Evolutionary conservation across 1,140 invertebrate genomes (phyloP).

Genomic region (Pseudomyrmex flavicornis): DNA sequence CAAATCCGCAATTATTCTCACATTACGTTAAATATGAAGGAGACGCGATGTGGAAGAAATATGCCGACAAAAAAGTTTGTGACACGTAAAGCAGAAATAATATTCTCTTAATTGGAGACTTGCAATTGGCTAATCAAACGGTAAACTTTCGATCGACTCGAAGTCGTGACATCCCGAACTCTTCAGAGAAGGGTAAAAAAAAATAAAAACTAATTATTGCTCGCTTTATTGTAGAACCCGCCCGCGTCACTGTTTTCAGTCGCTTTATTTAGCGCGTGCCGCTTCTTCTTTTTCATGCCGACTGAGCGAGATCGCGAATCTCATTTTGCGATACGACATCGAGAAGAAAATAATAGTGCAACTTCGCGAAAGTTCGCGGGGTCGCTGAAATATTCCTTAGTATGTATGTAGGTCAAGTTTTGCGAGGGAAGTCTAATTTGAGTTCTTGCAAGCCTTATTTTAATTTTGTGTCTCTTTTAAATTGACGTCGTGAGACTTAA

Average conservation of each 20-base stretch:
- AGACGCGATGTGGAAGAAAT: neutral
- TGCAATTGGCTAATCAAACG: constrained; percentile 33
- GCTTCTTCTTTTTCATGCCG: neutral
- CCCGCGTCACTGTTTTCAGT: neutral
- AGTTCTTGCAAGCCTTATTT: neutral
- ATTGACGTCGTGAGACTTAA: neutral
- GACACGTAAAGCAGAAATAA: constrained; percentile 34
- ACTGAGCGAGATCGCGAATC: neutral
- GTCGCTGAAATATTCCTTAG: constrained; percentile 2
- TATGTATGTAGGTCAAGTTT: constrained; percentile 7
- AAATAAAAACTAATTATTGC: constrained; percentile 23
- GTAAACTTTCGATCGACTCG: constrained; percentile 42
- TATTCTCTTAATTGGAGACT: constrained; percentile 35
- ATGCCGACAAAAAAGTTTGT: constrained; percentile 15
- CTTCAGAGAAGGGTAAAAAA: neutral
- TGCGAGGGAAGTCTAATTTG: constrained; percentile 8
- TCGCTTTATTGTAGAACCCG: neutral
- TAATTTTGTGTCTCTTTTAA: constrained; percentile 26
- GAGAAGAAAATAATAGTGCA: neutral
- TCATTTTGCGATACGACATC: neutral
- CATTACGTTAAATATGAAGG: constrained; percentile 30
- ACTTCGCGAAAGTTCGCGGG: neutral
- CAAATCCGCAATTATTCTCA: constrained; percentile 21
- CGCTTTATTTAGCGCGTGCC: constrained; percentile 3
- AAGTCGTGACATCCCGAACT: constrained; percentile 8